A percentile compares a stretch with the other conserved stretches of the same genome.
Conservation (phyloP, 2,888 invertebrate species). For the Eremobia ochroleuca region DNA sequence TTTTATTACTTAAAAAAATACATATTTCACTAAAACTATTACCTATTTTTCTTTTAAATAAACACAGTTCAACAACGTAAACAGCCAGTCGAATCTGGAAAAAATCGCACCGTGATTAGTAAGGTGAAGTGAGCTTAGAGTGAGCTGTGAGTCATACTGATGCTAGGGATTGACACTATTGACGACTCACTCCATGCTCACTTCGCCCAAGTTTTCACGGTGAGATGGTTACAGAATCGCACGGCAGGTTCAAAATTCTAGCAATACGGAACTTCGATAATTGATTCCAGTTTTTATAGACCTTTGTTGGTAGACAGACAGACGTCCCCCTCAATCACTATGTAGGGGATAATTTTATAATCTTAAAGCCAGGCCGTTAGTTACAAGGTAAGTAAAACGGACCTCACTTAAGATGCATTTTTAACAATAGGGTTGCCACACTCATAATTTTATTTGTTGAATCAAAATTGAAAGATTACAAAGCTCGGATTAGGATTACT, state of each 20-base stretch:
- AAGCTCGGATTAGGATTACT: slow-evolving; percentile 76
- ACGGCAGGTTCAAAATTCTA: background rate
- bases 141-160: no score
- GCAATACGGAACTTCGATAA: background rate
- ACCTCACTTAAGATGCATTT: slow-evolving; percentile 81
- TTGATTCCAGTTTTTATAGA: slow-evolving; percentile 9
- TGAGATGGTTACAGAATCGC: no score
- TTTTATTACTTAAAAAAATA: background rate
- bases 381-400: slow-evolving; percentile 78
- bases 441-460: slow-evolving; percentile 81
- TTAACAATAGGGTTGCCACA: slow-evolving; percentile 81
- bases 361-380: slow-evolving; percentile 78
- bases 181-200: no score
- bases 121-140: no score
- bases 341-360: slow-evolving; percentile 80
- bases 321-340: slow-evolving; percentile 54
- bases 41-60: background rate
- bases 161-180: no score
- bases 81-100: no score
- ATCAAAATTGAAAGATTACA: slow-evolving; percentile 83
- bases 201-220: no score
- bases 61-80: no score
- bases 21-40: background rate
- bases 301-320: slow-evolving; percentile 40
- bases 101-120: no score